Evolutionary conservation across 2,797 vertebrate genomes (phyloP).

Genomic region (Pristis pectinata): DNA sequence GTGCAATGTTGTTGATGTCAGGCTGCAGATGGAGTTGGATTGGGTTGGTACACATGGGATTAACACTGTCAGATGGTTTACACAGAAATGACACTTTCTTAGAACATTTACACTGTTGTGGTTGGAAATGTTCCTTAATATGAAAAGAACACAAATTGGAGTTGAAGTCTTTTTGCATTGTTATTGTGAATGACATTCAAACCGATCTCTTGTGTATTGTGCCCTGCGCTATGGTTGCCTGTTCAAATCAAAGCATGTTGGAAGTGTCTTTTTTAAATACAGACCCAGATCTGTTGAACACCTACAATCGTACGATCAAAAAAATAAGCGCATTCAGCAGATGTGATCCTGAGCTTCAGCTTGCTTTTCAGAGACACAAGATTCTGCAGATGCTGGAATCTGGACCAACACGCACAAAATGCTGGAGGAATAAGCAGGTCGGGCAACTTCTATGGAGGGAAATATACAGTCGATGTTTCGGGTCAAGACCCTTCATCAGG

Average conservation of each 20-base stretch:
- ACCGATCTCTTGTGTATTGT: neutral
- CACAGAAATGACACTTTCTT: neutral
- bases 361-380: no score
- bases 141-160: no score
- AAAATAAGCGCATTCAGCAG: no score
- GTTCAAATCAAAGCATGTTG: neutral
- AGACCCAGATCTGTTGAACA: neutral
- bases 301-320: no score
- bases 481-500: no score
- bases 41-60: neutral
- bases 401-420: no score
- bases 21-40: neutral
- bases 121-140: neutral
- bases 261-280: neutral
- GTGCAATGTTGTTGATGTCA: neutral
- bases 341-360: no score
- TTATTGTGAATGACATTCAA: neutral
- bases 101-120: neutral
- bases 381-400: no score
- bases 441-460: no score
- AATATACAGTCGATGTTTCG: no score
- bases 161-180: neutral
- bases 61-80: neutral
- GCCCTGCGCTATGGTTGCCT: neutral
- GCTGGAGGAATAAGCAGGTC: no score